Conservation (phyloP, 2,797 vertebrate genomes). For the Anomalospiza imberbis region DNA sequence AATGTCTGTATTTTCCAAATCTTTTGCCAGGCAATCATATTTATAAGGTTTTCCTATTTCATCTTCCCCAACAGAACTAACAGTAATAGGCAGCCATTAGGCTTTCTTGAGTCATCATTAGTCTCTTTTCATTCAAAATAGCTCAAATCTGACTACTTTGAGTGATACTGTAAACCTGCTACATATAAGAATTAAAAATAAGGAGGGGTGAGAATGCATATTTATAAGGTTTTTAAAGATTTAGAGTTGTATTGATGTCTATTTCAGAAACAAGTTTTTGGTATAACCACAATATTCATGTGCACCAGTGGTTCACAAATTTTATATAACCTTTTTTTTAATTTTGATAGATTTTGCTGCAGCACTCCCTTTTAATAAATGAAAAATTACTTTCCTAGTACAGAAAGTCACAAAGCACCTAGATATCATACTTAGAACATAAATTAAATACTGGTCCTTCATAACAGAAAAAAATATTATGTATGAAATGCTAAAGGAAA, state of each 20-base stretch:
- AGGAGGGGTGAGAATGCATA: accelerated
- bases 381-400: background rate
- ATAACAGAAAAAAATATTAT: background rate
- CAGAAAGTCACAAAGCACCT: background rate
- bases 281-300: background rate
- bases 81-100: background rate
- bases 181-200: background rate
- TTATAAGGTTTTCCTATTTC: no score
- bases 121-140: background rate
- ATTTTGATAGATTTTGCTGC: background rate
- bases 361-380: background rate
- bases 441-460: background rate
- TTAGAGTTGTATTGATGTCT: background rate
- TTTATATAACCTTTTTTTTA: background rate
- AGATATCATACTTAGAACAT: background rate
- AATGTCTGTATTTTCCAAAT: no score
- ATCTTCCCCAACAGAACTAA: no score
- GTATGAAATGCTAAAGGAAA: background rate
- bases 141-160: background rate
- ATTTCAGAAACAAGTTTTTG: background rate
- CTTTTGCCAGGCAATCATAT: no score
- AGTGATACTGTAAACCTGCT: background rate
- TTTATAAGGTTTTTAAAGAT: background rate
- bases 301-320: background rate
- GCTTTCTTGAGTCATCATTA: background rate